These are phyloP conservation scores for Tetramorium bicarinatum DNA, from an alignment of 2,888 invertebrate genomes.

Conservation along the genomic window DNA sequence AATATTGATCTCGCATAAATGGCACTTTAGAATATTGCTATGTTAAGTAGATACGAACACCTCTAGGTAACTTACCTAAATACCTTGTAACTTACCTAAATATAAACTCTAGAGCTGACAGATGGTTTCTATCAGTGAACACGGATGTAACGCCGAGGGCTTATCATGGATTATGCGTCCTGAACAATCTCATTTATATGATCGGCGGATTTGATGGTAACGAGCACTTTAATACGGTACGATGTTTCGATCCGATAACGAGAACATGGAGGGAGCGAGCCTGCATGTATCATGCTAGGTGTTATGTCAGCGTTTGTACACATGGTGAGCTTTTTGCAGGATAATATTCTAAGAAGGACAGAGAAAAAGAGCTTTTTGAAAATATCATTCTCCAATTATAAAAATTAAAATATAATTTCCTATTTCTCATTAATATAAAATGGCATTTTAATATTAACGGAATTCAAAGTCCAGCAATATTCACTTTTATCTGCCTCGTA, in stretches of 20 bases:
- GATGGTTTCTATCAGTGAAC: slow-evolving; percentile 91
- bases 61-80: slow-evolving; percentile 41
- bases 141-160: slow-evolving; percentile 91
- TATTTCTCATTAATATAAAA: not conserved
- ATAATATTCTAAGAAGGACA: not conserved
- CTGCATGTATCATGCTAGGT: slow-evolving; percentile 93
- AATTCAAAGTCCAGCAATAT: not conserved
- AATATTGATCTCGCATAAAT: not conserved
- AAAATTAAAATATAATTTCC: not conserved
- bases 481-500: not conserved
- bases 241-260: slow-evolving; percentile 92
- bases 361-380: not conserved
- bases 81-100: slow-evolving; percentile 51
- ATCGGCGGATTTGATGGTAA: slow-evolving; percentile 95
- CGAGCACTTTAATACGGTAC: slow-evolving; percentile 92
- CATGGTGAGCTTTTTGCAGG: slow-evolving; percentile 86
- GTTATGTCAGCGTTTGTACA: slow-evolving; percentile 92
- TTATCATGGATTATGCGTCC: slow-evolving; percentile 92
- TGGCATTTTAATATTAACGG: not conserved
- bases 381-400: not conserved
- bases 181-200: slow-evolving; percentile 92
- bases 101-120: slow-evolving; percentile 88
- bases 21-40: not conserved
- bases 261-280: slow-evolving; percentile 93
- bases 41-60: not conserved